These are phyloP conservation scores for Diplolepis rosae DNA, from an alignment of 2,888 invertebrate species.

Conservation along the genomic window DNA sequence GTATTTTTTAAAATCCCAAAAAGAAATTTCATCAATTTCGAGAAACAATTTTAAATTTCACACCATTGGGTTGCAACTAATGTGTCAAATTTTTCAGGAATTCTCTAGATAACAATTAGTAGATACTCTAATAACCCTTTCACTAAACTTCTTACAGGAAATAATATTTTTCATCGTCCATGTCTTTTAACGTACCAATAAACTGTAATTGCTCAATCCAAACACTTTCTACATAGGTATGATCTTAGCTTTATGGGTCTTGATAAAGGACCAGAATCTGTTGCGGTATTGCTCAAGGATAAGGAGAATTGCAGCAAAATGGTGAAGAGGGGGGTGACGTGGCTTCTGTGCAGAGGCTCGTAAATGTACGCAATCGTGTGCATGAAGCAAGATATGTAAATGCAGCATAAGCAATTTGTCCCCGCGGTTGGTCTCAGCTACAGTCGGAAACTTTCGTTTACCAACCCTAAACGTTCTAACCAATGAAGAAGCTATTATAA, in stretches of 20 bases:
- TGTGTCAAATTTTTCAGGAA: too few relatives aligned
- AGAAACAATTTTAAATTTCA: too few relatives aligned
- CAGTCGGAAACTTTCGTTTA: neutral
- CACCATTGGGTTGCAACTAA: too few relatives aligned
- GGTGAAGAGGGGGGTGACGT: too few relatives aligned
- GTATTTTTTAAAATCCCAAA: too few relatives aligned
- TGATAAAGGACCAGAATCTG: neutral
- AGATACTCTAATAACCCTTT: too few relatives aligned
- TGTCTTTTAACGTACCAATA: neutral
- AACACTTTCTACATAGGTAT: neutral
- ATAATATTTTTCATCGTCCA: neutral
- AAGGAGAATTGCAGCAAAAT: neutral
- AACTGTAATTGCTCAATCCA: neutral
- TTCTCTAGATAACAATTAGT: too few relatives aligned
- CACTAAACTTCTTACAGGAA: neutral
- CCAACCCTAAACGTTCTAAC: slow-evolving; percentile 4
- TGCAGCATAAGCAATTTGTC: slow-evolving; percentile 62
- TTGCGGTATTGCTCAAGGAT: neutral
- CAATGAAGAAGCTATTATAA: slow-evolving; percentile 10
- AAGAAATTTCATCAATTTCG: too few relatives aligned
- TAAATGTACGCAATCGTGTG: slow-evolving; percentile 29
- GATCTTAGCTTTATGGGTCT: slow-evolving; percentile 12
- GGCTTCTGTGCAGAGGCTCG: slow-evolving; percentile 15
- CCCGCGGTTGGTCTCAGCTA: slow-evolving; percentile 38
- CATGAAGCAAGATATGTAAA: slow-evolving; percentile 61